Conservation (phyloP, 2,113 vertebrate genomes). For the Megaceryle maxima region DNA sequence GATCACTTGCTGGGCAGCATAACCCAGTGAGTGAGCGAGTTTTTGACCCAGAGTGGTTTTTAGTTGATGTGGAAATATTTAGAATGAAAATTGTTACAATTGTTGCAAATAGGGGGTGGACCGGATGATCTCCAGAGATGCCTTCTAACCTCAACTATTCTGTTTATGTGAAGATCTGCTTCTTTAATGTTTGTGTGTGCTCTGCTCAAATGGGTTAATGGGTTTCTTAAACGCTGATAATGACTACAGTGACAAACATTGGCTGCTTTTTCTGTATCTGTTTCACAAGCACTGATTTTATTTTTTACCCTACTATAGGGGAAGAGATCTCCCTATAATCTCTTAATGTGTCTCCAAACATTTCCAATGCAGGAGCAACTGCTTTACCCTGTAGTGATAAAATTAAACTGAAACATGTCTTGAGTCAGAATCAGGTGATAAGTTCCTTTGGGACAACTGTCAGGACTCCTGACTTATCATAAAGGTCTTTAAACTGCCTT, state of each 20-base stretch:
- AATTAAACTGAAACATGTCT: not conserved
- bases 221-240: not conserved
- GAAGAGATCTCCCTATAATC: not conserved
- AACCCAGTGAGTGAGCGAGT: not conserved
- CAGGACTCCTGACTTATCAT: not conserved
- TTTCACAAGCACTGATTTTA: not conserved
- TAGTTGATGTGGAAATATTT: not conserved
- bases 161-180: not conserved
- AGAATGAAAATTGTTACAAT: not conserved
- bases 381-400: not conserved
- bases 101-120: not conserved
- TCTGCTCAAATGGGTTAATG: not conserved
- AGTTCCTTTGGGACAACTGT: not conserved
- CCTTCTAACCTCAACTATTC: not conserved
- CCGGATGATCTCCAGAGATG: not conserved
- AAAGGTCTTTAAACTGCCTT: not conserved
- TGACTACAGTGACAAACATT: not conserved
- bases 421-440: not conserved
- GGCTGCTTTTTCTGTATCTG: not conserved
- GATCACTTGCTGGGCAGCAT: not conserved
- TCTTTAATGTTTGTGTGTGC: not conserved
- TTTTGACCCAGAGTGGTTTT: not conserved
- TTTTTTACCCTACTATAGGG: too few species aligned
- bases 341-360: not conserved
- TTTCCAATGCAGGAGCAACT: not conserved